Evolutionary conservation across 2,797 vertebrate species (phyloP), one percentile per base, ranked within the genome.

Genomic region (Muraenolepis orangiensis): DNA sequence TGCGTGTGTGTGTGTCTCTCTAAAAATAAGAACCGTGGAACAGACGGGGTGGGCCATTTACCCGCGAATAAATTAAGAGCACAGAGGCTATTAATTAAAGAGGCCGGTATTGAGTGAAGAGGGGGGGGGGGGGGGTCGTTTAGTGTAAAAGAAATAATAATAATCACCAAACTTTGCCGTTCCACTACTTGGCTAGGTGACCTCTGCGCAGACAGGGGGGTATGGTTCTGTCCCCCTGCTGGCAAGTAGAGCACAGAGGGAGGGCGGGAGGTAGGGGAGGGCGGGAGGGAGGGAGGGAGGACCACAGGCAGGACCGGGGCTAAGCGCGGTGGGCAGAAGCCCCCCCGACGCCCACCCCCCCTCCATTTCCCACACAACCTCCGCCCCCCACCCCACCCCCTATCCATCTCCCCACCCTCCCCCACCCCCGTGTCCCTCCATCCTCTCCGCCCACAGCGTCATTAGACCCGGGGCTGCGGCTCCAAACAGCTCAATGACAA

Each of bases 401-500:
- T n/a, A n/a, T n/a, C n/a, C n/a, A n/a, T 57, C 23, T 57, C 20
- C 5, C 14, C 72, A 74, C 74, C 67, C 69, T 73, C 31, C 77
- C 57, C 73, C 13, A 71, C 69, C 18, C 13, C 76, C 73, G 74
- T 46, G 31, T 66, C 70, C 32, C 70, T 36, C 40, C 32, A 26
- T 36, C 66, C 92, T 93, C 93, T 89, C 51, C 87, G 93, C 96
- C 95, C 93, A 91, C 78, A 95, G 95, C 92, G 93, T 95, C 95
- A 96, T 95, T 96, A 96, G 95, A 96, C 95, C 95, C 95, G 93
- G 93, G 94, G 89, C 87, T 93, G 94, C 91, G 90, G 94, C 93
- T 95, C 95, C 95, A 96, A 97, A 96, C 95, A 95, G 94, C 94
- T 96, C 95, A 95, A 95, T 96, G 95, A 96, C 95, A 96, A 96